phyloP scores from a whole-genome alignment of 37 sponge, comb jelly and placozoan genomes.

The Aplysina aerophoba region DNA sequence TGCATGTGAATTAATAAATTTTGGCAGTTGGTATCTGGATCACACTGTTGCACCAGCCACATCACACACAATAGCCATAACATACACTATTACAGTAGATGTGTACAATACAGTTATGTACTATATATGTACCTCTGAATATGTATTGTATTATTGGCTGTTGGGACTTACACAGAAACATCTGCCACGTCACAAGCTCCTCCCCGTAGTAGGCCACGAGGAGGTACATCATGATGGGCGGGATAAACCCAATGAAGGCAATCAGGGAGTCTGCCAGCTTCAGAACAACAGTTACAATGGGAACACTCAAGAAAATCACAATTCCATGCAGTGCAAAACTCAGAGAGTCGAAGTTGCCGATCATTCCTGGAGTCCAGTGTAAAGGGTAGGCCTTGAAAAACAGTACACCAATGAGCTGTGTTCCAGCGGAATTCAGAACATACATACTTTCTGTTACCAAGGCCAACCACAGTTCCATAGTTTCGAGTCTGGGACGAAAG shows the following conservation, averaged over 20 bases:
- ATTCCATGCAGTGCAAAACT: constrained; percentile 9
- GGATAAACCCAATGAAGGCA: constrained; percentile 31
- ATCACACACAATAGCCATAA: too few relatives aligned
- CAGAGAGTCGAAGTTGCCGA: constrained; percentile 24
- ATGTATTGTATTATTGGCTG: too few relatives aligned
- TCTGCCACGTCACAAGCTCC: constrained; percentile 30
- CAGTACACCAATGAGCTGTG: constrained; percentile 1
- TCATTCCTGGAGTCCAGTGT: constrained; percentile 38
- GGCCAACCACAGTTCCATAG: constrained; percentile 39
- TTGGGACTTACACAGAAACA: constrained; percentile 55
- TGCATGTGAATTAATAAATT: too few relatives aligned
- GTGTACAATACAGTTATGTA: too few relatives aligned
- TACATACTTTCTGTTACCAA: background rate
- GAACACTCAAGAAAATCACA: constrained; percentile 44
- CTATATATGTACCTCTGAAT: too few relatives aligned
- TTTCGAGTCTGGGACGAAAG: constrained; percentile 12
- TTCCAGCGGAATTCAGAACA: constrained; percentile 33
- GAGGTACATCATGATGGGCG: constrained; percentile 21
- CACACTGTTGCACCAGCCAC: too few relatives aligned
- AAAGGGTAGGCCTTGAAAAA: constrained; percentile 50
- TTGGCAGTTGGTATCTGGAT: too few relatives aligned
- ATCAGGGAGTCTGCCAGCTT: constrained; percentile 62
- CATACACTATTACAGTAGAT: too few relatives aligned
- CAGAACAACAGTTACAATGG: constrained; percentile 38
- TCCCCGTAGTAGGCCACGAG: constrained; percentile 11